Evolutionary conservation across 2,113 vertebrate genomes (phyloP), one percentile per base, ranked within the genome.

Genomic region (Meriones unguiculatus): DNA sequence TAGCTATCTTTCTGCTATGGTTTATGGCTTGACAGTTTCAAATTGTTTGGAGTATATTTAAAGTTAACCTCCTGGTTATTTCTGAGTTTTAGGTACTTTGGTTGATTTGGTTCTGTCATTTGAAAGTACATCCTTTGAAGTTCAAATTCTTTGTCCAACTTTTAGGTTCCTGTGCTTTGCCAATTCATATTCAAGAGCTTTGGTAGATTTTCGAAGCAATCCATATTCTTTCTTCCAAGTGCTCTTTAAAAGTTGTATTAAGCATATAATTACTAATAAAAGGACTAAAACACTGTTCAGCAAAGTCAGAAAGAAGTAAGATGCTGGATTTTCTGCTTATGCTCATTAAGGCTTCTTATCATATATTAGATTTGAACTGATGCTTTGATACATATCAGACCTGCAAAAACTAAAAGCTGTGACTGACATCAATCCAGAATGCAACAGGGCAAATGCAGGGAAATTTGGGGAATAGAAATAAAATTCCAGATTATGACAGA

Each of bases 41-140:
- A 90, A 85, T 84, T 13, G 22, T 96, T 97, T 41, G 85, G n/a
- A 95, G 5, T 64, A 93, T 97, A 96, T 93, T 91, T 80, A 62
- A 96, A 92, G 82, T 95, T 57, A 77, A 84, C 12, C 5, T 9
- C 15, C 32, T 92, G n/a, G 90, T 20, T 67, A 59, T 96, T 94
- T 97, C 78, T 95, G 86, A 92, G 93, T 96, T 25, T 90, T 69
- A 90, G 46, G 46, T 30, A 95, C 52, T 94, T 96, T 24, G 46
- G 35, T 76, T 89, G 84, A 94, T 87, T 93, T 92, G 65, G 8
- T 87, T 95, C 93, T 94, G 89, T 81, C 57, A 41, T 87, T 70
- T 92, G 15, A 94, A 97, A 94, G 18, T 24, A 91, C 30, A 89
- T 20, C 50, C 35, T 91, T 89, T 65, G 64, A 59, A 18, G 46